Base-by-base conservation (phyloP, 2,113 vertebrate species). In the Platichthys flesus region DNA sequence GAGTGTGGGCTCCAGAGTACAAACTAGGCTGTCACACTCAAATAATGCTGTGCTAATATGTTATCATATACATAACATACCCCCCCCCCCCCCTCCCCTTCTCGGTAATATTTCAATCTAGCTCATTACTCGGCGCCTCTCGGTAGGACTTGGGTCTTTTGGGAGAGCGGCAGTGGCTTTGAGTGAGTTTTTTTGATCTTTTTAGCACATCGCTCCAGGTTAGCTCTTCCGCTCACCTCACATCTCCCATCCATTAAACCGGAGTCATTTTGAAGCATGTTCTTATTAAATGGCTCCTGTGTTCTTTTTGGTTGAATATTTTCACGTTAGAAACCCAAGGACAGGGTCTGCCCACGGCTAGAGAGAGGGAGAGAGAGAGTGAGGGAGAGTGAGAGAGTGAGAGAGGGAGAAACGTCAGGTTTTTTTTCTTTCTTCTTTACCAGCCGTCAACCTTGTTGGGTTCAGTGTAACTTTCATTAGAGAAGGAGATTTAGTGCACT, bases 381-480 rank as follows among this genome's bases (percentile, higher is more conserved):
- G 28, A 7, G 28, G 59, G 71, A 74, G 57, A 10, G 61, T 82
- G 74, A 59, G 79, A 78, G 51, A 52, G 69, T 74, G 82, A 24
- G 2, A 24, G 24, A 9, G 72, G 56, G 79, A 78, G 51, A 54
- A 67, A 78, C 35, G 61, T 76, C 74, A 26, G 86, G 66, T 35
- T 83, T 74, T 70, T 73, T 73, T 28, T 18, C 42, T 74, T 80
- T 71, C 71, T 81, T 78, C 74, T 87, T 88, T 85, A 84, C 83
- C 91, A 89, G 83, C 89, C 91, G 88, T 91, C 92, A 93, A 92
- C 93, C 93, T 93, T 91, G 91, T 91, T 92, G 89, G 91, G 88
- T 79, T 91, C 89, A 90, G 90, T 91, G 90, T 93, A 93, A 92
- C 91, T 93, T 94, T 93, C 91, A 93, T 92, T 93, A 93, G 89